Conservation (phyloP, 2,797 vertebrate genomes). For the Pantherophis vulpinus region DNA sequence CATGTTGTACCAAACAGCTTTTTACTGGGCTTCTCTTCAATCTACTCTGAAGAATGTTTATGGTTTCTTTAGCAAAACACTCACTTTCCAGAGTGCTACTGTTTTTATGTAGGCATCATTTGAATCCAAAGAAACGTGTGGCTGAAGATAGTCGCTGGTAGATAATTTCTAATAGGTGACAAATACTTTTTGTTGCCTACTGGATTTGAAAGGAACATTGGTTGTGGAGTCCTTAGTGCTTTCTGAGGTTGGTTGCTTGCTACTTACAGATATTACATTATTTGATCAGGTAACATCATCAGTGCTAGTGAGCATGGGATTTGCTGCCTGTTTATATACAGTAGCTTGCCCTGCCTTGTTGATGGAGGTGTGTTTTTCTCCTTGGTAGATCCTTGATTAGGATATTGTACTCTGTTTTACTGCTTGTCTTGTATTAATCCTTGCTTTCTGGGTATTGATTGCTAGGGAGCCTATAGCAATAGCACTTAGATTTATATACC, state of each 20-base stretch:
- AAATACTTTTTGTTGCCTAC: background rate
- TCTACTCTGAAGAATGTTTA: background rate
- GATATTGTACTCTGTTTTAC: background rate
- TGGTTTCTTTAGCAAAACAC: background rate
- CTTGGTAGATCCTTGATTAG: background rate
- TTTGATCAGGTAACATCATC: background rate
- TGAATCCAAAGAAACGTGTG: background rate
- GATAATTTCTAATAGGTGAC: background rate
- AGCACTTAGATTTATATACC: no score
- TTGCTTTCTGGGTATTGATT: background rate
- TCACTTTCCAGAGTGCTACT: background rate
- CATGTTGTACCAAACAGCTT: background rate
- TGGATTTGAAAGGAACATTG: background rate
- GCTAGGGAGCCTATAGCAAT: background rate
- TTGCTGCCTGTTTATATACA: background rate
- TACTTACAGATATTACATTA: background rate
- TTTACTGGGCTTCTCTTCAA: background rate
- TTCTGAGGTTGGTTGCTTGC: background rate
- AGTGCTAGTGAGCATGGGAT: background rate
- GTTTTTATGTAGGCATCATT: background rate
- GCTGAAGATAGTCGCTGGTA: background rate
- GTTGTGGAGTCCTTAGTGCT: background rate
- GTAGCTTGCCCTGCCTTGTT: background rate
- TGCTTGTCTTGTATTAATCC: background rate
- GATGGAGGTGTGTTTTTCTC: background rate